Evolutionary conservation across 2,888 invertebrate species (phyloP).

Genomic region (Ochropleura leucogaster): DNA sequence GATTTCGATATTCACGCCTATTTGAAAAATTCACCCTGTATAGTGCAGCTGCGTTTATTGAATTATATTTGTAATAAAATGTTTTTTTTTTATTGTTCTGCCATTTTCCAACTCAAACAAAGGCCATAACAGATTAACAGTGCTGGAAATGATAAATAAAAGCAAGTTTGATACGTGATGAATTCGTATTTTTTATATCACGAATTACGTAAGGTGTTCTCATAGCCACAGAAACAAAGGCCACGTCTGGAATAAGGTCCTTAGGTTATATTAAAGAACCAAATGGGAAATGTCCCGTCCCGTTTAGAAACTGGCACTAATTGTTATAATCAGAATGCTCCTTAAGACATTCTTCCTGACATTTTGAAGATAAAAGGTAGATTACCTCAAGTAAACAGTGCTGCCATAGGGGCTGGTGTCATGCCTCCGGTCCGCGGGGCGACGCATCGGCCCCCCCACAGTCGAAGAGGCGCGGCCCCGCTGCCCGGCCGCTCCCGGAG

Average conservation of each 20-base stretch:
- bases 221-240: neutral
- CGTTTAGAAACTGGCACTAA: neutral
- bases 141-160: conserved; percentile 21
- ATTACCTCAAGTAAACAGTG: conserved; percentile 91
- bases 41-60: conserved; percentile 27
- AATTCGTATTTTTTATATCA: neutral
- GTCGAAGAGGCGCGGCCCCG: conserved; percentile 86
- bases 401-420: conserved; percentile 96
- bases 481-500: conserved; percentile 78
- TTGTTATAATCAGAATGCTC: conserved; percentile 5
- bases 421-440: conserved; percentile 94
- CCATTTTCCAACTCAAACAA: conserved; percentile 1
- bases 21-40: neutral
- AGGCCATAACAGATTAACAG: conserved; percentile 2
- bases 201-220: neutral
- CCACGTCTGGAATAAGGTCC: neutral
- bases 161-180: neutral
- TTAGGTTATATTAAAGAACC: neutral
- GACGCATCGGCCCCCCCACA: conserved; percentile 95
- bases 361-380: neutral
- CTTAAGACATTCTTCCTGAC: neutral
- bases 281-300: conserved; percentile 10
- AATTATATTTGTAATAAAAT: conserved; percentile 32
- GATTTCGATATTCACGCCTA: too few relatives aligned
- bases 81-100: conserved; percentile 13